A percentile compares a stretch with the other conserved stretches of the same genome.
Evolutionary conservation across 2,888 invertebrate species (phyloP).

Genomic region (Tridacna crocea): DNA sequence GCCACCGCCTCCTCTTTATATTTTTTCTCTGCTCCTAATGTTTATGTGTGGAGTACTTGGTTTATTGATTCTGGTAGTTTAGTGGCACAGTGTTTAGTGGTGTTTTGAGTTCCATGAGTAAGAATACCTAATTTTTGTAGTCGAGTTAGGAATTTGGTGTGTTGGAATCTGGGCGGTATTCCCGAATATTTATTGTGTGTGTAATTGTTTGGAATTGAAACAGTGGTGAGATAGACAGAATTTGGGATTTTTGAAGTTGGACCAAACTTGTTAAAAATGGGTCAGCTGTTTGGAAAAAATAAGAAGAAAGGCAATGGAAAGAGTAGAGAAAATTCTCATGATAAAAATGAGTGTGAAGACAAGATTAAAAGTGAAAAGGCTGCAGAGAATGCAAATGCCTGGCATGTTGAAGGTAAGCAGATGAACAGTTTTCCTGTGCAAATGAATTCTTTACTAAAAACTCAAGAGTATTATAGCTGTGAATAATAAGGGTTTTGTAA

Average conservation of each 20-base stretch:
- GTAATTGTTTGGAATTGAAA: neutral
- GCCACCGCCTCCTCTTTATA: slow-evolving; percentile 7
- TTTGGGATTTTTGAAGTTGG: neutral
- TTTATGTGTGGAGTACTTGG: slow-evolving; percentile 9
- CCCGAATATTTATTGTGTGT: neutral
- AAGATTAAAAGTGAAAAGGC: slow-evolving; percentile 10
- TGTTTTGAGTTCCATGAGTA: slow-evolving; percentile 6
- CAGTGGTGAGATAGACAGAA: neutral
- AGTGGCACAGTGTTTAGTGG: slow-evolving; percentile 14
- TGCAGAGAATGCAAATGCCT: neutral
- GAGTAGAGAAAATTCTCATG: neutral
- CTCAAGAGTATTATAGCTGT: neutral
- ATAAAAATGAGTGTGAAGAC: neutral
- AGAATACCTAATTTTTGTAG: neutral
- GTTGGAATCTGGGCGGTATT: neutral
- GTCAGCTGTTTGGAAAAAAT: slow-evolving; percentile 18
- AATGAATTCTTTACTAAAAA: no score
- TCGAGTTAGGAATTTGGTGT: slow-evolving; percentile 12
- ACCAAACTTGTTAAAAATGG: neutral
- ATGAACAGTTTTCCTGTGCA: no score
- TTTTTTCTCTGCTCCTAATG: slow-evolving; percentile 18
- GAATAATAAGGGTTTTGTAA: neutral
- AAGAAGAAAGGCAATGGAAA: slow-evolving; percentile 7
- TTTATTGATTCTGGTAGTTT: slow-evolving; percentile 22
- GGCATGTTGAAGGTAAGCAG: slow-evolving; percentile 1